phyloP scores from a whole-genome alignment of 1,140 invertebrate genomes.

The Pygmarrhopalites habei region DNA sequence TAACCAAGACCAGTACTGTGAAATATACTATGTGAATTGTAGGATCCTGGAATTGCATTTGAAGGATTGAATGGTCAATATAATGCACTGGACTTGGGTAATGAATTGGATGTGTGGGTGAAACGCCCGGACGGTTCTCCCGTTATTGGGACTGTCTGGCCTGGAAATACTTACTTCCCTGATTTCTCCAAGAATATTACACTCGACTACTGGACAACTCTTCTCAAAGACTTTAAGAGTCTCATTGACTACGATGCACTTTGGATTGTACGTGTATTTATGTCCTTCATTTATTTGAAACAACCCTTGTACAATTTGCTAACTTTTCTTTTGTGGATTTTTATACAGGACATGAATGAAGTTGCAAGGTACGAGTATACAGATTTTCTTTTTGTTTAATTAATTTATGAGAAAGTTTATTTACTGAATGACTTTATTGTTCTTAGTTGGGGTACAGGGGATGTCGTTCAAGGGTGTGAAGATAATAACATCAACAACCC shows the following conservation, averaged over 20 bases:
- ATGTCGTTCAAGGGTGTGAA: constrained; percentile 28
- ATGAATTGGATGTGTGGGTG: constrained; percentile 39
- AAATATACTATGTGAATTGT: background rate
- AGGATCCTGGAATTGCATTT: constrained; percentile 33
- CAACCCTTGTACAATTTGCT: too few relatives aligned
- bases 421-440: background rate
- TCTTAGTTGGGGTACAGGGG: constrained; percentile 19
- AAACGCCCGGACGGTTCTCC: constrained; percentile 35
- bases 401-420: background rate
- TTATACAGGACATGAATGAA: constrained; percentile 38
- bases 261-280: constrained; percentile 37
- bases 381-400: background rate
- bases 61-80: constrained; percentile 28
- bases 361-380: constrained; percentile 36
- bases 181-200: constrained; percentile 32
- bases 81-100: constrained; percentile 30
- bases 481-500: constrained; percentile 35
- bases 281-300: too few relatives aligned
- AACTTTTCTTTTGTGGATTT: too few relatives aligned
- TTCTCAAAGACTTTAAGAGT: constrained; percentile 29
- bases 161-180: constrained; percentile 38
- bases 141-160: constrained; percentile 43
- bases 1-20: too few relatives aligned
- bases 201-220: constrained; percentile 29
- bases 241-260: constrained; percentile 31